Conservation (phyloP, 2,888 invertebrate genomes). For the Rhaphigaster nebulosa region DNA sequence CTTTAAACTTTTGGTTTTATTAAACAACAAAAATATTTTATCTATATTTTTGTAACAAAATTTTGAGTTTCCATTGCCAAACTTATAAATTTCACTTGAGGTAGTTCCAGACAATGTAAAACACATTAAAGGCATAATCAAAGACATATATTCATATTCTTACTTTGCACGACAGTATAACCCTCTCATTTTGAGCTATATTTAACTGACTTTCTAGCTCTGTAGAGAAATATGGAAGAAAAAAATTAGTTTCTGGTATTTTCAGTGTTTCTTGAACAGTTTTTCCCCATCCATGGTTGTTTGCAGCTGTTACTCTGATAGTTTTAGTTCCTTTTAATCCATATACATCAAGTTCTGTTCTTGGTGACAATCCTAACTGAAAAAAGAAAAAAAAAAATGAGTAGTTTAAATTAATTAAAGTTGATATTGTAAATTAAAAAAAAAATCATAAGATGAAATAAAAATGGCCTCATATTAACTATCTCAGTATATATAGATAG, state of each 20-base stretch:
- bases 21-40: too few species aligned
- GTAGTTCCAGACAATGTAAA: neutral
- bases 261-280: constrained; percentile 70
- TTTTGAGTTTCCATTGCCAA: too few species aligned
- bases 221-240: constrained; percentile 80
- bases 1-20: too few species aligned
- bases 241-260: neutral
- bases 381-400: neutral
- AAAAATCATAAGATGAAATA: too few species aligned
- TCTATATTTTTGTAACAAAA: too few species aligned
- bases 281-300: constrained; percentile 92
- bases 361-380: constrained; percentile 81
- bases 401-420: neutral
- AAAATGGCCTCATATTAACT: neutral
- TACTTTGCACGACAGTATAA: constrained; percentile 81
- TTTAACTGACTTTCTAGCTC: constrained; percentile 84
- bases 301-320: constrained; percentile 89
- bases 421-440: neutral
- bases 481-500: neutral
- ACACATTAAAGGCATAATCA: neutral
- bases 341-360: constrained; percentile 86
- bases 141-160: constrained; percentile 67
- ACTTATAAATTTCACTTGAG: neutral
- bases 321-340: constrained; percentile 87
- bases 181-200: constrained; percentile 72